phyloP scores from a whole-genome alignment of 2,113 vertebrate species.

The Sceloporus tristichus region DNA sequence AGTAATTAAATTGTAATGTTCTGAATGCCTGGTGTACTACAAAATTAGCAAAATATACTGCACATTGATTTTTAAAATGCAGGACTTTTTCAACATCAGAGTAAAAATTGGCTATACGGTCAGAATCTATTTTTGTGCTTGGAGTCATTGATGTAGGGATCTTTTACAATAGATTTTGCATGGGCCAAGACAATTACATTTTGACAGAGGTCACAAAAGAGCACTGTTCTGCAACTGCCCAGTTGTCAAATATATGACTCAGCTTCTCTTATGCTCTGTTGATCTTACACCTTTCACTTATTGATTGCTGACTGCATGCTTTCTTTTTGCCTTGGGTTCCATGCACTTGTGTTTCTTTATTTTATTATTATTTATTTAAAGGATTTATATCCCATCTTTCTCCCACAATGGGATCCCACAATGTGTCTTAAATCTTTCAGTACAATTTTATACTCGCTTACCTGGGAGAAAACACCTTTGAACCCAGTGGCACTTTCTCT shows the following conservation, averaged over 20 bases:
- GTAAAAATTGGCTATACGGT: conserved; percentile 52
- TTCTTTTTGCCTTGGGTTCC: conserved; percentile 60
- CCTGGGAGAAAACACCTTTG: background rate
- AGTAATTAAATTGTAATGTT: background rate
- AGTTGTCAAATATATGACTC: conserved; percentile 59
- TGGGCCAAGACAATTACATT: conserved; percentile 66
- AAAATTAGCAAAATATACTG: background rate
- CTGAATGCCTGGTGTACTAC: background rate
- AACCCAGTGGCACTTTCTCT: background rate
- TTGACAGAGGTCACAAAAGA: conserved; percentile 61
- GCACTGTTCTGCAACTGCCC: conserved; percentile 47
- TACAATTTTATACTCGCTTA: background rate
- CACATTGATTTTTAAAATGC: background rate
- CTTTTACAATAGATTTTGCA: conserved; percentile 68
- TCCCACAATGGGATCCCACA: too few relatives aligned
- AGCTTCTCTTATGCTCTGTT: conserved; percentile 50
- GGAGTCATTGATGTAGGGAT: conserved; percentile 59
- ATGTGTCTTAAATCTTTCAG: background rate
- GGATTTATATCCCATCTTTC: too few relatives aligned
- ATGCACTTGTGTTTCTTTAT: conserved; percentile 17
- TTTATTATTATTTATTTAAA: too few relatives aligned
- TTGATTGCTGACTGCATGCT: conserved; percentile 59
- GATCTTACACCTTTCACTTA: conserved; percentile 62
- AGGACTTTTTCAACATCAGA: background rate
- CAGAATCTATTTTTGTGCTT: conserved; percentile 52